phyloP scores from a whole-genome alignment of 23 tunicate genomes.

The Trididemnum nubilum region DNA sequence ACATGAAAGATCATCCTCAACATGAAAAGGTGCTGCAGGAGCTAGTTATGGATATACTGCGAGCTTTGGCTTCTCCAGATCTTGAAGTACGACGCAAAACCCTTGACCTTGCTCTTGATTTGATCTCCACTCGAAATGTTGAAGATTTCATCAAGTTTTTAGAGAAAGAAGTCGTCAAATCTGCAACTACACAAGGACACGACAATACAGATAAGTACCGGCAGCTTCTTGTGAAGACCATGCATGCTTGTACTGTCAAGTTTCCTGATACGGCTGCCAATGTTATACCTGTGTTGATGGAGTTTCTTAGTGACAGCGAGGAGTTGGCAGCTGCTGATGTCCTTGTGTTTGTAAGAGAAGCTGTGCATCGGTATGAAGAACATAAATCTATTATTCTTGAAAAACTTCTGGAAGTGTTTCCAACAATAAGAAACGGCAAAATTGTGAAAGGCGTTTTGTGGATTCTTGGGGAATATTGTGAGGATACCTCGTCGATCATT shows the following conservation, averaged over 20 bases:
- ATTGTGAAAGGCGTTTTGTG: conserved; percentile 91
- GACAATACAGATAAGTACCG: conserved; percentile 96
- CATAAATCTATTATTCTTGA: conserved; percentile 89
- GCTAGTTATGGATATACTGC: conserved; percentile 94
- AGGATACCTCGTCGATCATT: conserved; percentile 52
- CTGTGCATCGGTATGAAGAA: conserved; percentile 76
- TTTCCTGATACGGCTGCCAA: conserved; percentile 84
- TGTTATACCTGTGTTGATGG: conserved; percentile 98
- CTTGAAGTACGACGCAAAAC: conserved; percentile 95
- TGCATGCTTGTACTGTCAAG: conserved; percentile 90
- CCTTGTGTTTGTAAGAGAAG: conserved; percentile 93
- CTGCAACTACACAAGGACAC: conserved; percentile 72
- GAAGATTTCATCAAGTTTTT: conserved; percentile 95
- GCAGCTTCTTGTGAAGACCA: conserved; percentile 84
- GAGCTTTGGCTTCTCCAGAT: conserved; percentile 97
- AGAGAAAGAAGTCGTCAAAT: conserved; percentile 93
- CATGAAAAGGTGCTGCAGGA: conserved; percentile 96
- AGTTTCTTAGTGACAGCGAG: conserved; percentile 90
- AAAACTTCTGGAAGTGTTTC: conserved; percentile 86
- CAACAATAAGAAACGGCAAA: conserved; percentile 60
- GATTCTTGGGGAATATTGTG: conserved; percentile 98
- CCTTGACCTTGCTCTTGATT: conserved; percentile 94
- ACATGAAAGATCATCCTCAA: conserved; percentile 81
- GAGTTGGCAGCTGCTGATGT: conserved; percentile 99
- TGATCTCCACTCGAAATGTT: conserved; percentile 92